A percentile compares a stretch with the other conserved stretches of the same genome.
phyloP scores from a whole-genome alignment of 2,797 vertebrate species.

The Linurgus olivaceus region DNA sequence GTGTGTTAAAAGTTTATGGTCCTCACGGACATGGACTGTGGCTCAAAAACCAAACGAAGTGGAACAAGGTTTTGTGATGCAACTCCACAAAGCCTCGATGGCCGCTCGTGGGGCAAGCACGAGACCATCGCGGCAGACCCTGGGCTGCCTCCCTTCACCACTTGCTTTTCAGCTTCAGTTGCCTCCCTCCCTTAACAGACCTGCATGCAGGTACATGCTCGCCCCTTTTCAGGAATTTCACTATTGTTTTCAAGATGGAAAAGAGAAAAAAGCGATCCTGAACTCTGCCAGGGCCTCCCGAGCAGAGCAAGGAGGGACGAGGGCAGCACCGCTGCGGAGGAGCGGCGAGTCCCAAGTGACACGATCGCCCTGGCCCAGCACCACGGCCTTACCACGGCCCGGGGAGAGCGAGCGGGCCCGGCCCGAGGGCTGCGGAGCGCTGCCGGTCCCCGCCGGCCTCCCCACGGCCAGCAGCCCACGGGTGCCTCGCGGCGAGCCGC shows the following conservation, averaged over 20 bases:
- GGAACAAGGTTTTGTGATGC: background rate
- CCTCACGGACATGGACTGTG: background rate
- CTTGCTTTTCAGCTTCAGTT: background rate
- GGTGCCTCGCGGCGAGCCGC: background rate
- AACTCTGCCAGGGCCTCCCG: background rate
- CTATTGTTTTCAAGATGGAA: conserved; percentile 8
- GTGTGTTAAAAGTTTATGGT: background rate
- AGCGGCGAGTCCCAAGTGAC: fast-evolving
- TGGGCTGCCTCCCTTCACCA: background rate
- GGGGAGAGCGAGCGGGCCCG: background rate
- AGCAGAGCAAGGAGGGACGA: background rate
- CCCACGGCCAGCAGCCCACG: background rate
- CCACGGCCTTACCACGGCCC: fast-evolving
- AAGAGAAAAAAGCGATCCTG: background rate
- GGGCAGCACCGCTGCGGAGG: background rate
- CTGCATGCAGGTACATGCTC: background rate
- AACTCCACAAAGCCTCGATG: background rate
- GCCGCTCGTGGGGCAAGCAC: background rate
- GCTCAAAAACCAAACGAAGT: background rate
- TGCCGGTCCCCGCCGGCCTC: background rate
- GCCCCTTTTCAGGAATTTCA: conserved; percentile 38
- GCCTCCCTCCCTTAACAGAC: background rate
- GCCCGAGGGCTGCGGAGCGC: background rate
- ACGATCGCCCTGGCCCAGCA: fast-evolving
- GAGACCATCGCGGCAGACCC: background rate